phyloP scores from a whole-genome alignment of 1,140 invertebrate genomes.

The Drosophila nebulosa region DNA sequence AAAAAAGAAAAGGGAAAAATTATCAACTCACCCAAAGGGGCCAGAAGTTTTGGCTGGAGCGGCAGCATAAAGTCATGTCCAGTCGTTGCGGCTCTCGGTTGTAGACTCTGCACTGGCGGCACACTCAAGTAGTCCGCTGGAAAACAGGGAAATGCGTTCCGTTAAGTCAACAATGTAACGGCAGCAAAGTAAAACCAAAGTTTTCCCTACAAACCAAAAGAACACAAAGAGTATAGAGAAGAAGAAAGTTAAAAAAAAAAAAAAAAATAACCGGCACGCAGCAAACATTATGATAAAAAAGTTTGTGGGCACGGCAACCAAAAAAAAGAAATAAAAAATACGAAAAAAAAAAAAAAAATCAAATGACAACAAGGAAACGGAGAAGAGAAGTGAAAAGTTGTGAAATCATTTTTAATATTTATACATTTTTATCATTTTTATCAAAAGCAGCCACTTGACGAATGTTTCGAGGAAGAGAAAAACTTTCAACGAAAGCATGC shows the following conservation, averaged over 20 bases:
- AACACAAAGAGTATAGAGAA: slow-evolving; percentile 25
- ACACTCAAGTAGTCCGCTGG: slow-evolving; percentile 79
- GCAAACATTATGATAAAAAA: slow-evolving; percentile 48
- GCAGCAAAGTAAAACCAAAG: slow-evolving; percentile 34
- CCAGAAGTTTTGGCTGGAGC: slow-evolving; percentile 84
- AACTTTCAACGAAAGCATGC: slow-evolving; percentile 11
- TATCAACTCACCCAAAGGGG: slow-evolving; percentile 77
- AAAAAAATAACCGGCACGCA: slow-evolving; percentile 22
- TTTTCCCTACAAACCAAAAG: slow-evolving; percentile 42
- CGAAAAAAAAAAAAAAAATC: slow-evolving; percentile 18
- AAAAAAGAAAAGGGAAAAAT: slow-evolving; percentile 3
- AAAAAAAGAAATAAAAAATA: background rate
- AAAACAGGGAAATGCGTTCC: slow-evolving; percentile 53
- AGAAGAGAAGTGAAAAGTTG: slow-evolving; percentile 48
- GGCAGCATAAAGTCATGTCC: slow-evolving; percentile 85
- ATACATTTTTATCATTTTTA: slow-evolving; percentile 23
- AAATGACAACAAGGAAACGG: background rate
- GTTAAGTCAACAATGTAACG: slow-evolving; percentile 52
- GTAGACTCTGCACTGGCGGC: slow-evolving; percentile 81
- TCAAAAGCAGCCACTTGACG: slow-evolving; percentile 29
- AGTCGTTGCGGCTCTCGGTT: slow-evolving; percentile 86
- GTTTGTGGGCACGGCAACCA: slow-evolving; percentile 25
- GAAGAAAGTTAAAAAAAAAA: slow-evolving; percentile 40
- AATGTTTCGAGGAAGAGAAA: background rate
- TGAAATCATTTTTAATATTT: slow-evolving; percentile 50